These are phyloP conservation scores for Meloidogyne chitwoodi DNA, from an alignment of 1,140 invertebrate genomes.

Conservation along the genomic window DNA sequence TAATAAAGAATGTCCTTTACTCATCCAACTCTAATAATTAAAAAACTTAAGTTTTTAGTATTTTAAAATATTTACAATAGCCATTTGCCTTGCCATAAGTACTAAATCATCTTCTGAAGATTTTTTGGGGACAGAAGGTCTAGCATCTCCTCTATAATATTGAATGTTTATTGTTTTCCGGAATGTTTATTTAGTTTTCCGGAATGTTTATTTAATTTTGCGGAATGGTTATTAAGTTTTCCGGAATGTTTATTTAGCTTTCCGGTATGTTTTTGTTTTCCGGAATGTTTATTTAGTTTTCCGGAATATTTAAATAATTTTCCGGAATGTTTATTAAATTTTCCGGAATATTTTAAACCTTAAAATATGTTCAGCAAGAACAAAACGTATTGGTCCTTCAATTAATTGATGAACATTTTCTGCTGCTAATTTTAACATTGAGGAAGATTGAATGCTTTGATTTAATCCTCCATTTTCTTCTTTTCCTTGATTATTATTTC, in stretches of 20 bases:
- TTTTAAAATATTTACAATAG: constrained; percentile 7
- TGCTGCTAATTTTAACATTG: not conserved
- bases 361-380: constrained; percentile 16
- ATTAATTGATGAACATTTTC: constrained; percentile 9
- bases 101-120: not conserved
- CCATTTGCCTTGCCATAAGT: constrained; percentile 12
- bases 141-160: constrained; percentile 2
- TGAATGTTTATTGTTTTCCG: not conserved
- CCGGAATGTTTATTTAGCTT: not conserved
- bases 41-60: not conserved
- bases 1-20: not conserved
- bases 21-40: constrained; percentile 12
- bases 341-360: not conserved
- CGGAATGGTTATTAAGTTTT: not conserved
- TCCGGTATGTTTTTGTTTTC: no score
- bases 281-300: not conserved
- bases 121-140: not conserved
- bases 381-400: not conserved
- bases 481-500: not conserved
- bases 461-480: not conserved
- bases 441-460: not conserved
- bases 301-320: not conserved
- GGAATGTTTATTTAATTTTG: not conserved
- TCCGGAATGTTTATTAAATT: not conserved
- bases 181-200: not conserved